Evolutionary conservation across 2,888 invertebrate genomes (phyloP).

Genomic region (Pogonocherus hispidulus): DNA sequence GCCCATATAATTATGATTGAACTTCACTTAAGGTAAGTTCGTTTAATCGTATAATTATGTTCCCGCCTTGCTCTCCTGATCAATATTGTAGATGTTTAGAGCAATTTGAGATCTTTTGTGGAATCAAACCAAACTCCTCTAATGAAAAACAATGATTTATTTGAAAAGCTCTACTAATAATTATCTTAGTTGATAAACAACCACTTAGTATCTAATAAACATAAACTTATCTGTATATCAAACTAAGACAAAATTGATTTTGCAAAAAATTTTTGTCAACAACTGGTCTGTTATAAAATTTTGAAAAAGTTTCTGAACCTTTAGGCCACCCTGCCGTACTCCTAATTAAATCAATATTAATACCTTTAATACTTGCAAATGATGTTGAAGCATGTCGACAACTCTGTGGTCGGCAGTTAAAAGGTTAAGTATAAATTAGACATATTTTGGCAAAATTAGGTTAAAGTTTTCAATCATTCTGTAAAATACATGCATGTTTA

Average conservation of each 20-base stretch:
- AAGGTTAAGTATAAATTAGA: neutral
- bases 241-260: neutral
- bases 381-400: neutral
- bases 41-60: neutral
- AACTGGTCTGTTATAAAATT: neutral
- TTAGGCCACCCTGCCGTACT: neutral
- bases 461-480: neutral
- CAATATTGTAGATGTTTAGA: constrained; percentile 1
- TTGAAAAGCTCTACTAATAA: no score
- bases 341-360: neutral
- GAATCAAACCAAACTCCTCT: no score
- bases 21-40: no score
- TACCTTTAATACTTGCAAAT: neutral
- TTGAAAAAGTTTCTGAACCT: neutral
- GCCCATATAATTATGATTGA: no score
- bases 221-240: no score
- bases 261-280: neutral
- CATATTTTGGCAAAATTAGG: neutral
- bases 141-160: no score
- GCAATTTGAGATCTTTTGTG: neutral
- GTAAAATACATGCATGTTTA: neutral
- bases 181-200: no score
- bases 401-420: neutral
- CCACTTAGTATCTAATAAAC: no score
- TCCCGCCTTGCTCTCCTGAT: neutral